phyloP scores from a whole-genome alignment of 2,888 invertebrate species.

The Drosophila prolongata region DNA sequence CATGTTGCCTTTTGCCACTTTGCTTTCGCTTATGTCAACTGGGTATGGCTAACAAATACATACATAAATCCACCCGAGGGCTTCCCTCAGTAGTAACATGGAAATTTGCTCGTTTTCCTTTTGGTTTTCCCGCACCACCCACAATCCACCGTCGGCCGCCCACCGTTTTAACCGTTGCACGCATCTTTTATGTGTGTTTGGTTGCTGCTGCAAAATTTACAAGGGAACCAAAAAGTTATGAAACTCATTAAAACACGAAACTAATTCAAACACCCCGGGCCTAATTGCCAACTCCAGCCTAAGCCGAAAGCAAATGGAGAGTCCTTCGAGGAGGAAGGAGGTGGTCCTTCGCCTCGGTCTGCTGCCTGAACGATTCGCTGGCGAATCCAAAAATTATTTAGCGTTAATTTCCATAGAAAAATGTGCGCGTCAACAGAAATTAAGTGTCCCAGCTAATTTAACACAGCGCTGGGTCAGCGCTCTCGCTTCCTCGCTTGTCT shows the following conservation, averaged over 20 bases:
- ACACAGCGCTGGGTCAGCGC: slow-evolving; percentile 57
- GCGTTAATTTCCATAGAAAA: slow-evolving; percentile 80
- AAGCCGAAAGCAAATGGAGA: slow-evolving; percentile 31
- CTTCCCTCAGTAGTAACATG: slow-evolving; percentile 29
- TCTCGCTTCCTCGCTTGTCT: slow-evolving; percentile 14
- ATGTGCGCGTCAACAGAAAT: slow-evolving; percentile 79
- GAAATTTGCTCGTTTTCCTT: slow-evolving; percentile 38
- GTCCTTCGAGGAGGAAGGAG: background rate
- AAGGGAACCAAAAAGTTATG: slow-evolving; percentile 79
- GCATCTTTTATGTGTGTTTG: slow-evolving; percentile 44
- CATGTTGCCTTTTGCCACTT: slow-evolving; percentile 61
- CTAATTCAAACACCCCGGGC: slow-evolving; percentile 78
- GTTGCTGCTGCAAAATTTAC: slow-evolving; percentile 68
- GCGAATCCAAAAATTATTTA: slow-evolving; percentile 70
- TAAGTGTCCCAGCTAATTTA: slow-evolving; percentile 80
- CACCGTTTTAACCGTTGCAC: slow-evolving; percentile 33
- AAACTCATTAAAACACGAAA: slow-evolving; percentile 78
- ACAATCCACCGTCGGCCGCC: background rate
- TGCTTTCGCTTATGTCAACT: slow-evolving; percentile 68
- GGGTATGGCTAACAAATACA: slow-evolving; percentile 55
- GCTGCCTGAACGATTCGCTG: slow-evolving; percentile 62
- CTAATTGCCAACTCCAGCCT: slow-evolving; percentile 70
- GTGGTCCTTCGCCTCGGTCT: slow-evolving; percentile 43
- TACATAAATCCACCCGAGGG: slow-evolving; percentile 49
- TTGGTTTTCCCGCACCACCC: slow-evolving; percentile 1